phyloP scores from a whole-genome alignment of 2,113 vertebrate species.

The Petrocephalus microphthalmus region DNA sequence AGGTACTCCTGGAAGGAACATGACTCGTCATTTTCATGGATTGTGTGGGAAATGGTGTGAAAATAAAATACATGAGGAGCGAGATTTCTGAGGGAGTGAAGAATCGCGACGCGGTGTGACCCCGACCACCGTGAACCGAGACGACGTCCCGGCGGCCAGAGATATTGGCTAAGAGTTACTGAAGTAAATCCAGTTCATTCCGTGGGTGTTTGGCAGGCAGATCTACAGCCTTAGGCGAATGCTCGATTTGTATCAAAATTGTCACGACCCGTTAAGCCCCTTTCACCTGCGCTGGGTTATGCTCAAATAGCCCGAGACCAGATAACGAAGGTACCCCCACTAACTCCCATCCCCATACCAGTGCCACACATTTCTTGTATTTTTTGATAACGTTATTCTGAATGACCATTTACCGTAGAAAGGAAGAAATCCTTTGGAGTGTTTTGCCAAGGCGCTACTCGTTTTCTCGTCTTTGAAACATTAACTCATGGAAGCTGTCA shows the following conservation, averaged over 20 bases:
- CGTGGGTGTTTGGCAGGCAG: conserved; percentile 15
- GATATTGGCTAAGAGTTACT: conserved; percentile 23
- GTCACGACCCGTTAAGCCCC: conserved; percentile 36
- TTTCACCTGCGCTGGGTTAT: conserved; percentile 33
- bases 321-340: conserved; percentile 41
- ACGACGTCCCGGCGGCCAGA: neutral
- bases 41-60: conserved; percentile 12
- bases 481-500: neutral
- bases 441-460: neutral
- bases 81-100: conserved; percentile 8
- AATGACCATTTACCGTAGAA: neutral
- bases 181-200: conserved; percentile 9
- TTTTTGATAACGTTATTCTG: neutral
- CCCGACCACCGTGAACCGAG: conserved; percentile 4
- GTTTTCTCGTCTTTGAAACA: conserved; percentile 2
- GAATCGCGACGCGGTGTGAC: conserved; percentile 1
- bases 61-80: neutral
- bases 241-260: conserved; percentile 46
- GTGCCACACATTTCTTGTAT: neutral
- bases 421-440: neutral
- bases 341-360: conserved; percentile 33
- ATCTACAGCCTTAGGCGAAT: conserved; percentile 28
- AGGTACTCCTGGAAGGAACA: conserved; percentile 20
- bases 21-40: conserved; percentile 26
- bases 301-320: conserved; percentile 33